Conservation (phyloP, 2,888 invertebrate genomes). For the Himalopsyche anomala region DNA sequence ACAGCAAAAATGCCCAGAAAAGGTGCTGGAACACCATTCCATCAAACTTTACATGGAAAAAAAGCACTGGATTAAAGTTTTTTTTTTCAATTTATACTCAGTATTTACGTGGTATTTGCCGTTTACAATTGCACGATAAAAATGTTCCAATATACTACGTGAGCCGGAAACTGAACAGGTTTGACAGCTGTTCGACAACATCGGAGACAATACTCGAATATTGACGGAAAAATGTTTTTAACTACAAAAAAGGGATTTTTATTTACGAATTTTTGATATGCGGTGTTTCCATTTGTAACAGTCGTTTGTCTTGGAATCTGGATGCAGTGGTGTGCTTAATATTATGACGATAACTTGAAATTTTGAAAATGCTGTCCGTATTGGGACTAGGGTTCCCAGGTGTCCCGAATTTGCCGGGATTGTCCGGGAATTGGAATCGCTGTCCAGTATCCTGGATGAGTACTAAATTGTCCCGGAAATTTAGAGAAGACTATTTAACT, state of each 20-base stretch:
- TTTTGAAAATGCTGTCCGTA: too few relatives aligned
- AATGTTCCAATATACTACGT: constrained; percentile 42
- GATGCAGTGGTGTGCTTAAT: background rate
- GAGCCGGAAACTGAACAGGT: constrained; percentile 64
- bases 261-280: background rate
- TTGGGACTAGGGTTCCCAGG: too few relatives aligned
- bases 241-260: background rate
- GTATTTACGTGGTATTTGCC: background rate
- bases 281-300: constrained; percentile 1
- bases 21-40: too few relatives aligned
- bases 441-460: too few relatives aligned
- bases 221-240: background rate
- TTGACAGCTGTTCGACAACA: constrained; percentile 56
- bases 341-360: too few relatives aligned
- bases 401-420: too few relatives aligned
- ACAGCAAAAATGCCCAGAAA: too few relatives aligned
- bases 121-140: background rate
- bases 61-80: too few relatives aligned
- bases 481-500: too few relatives aligned
- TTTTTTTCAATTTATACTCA: background rate
- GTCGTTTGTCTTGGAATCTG: background rate
- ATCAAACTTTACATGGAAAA: too few relatives aligned
- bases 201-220: constrained; percentile 59
- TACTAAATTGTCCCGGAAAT: too few relatives aligned
- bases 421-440: too few relatives aligned